Evolutionary conservation across 2,888 invertebrate species (phyloP).

Genomic region (Aricia artaxerxes): DNA sequence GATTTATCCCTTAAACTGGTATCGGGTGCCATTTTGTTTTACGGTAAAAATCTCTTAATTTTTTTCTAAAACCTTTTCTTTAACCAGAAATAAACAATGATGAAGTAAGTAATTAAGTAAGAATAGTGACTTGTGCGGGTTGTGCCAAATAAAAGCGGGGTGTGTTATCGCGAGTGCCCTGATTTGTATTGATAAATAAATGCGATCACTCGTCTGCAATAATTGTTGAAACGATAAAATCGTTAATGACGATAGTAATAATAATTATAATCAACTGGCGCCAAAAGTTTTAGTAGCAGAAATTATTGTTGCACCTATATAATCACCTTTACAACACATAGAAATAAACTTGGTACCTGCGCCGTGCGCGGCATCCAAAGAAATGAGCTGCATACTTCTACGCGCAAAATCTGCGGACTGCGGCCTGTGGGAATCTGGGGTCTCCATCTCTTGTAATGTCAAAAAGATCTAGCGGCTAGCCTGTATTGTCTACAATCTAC

Average conservation of each 20-base stretch:
- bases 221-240: constrained; percentile 57
- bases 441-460: too few relatives aligned
- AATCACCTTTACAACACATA: too few relatives aligned
- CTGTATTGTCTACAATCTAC: too few relatives aligned
- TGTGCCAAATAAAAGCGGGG: constrained; percentile 27
- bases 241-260: constrained; percentile 44
- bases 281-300: constrained; percentile 37
- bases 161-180: constrained; percentile 28
- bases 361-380: too few relatives aligned
- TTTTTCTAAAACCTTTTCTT: background rate
- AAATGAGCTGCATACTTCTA: too few relatives aligned
- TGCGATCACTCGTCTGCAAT: constrained; percentile 57
- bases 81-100: background rate
- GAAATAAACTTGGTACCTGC: too few relatives aligned
- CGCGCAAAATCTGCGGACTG: too few relatives aligned
- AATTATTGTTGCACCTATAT: background rate
- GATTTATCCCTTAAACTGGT: too few relatives aligned
- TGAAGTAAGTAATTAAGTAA: background rate
- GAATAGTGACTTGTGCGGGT: constrained; percentile 11
- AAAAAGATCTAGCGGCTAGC: too few relatives aligned
- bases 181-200: constrained; percentile 32
- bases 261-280: constrained; percentile 49
- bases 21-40: background rate
- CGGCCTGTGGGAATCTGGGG: too few relatives aligned
- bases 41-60: too few relatives aligned